Evolutionary conservation across 2,888 invertebrate genomes (phyloP).

Genomic region (Hoplodrina ambigua): DNA sequence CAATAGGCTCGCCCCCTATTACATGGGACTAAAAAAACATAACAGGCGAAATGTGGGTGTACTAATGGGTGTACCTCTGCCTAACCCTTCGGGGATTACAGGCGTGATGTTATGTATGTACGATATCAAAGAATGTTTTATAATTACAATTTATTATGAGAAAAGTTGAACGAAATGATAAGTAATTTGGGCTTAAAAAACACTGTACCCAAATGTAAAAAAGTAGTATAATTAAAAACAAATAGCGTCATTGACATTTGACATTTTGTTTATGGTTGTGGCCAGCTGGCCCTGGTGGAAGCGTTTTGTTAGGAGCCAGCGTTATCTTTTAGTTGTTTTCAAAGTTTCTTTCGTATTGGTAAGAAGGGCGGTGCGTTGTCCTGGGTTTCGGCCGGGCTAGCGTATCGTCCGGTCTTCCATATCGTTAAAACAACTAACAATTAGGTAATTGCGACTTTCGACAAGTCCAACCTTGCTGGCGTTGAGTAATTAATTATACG

Average conservation of each 20-base stretch:
- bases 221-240: background rate
- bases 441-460: slow-evolving; percentile 68
- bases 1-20: too few species aligned
- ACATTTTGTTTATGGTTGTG: slow-evolving; percentile 71
- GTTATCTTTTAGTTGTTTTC: slow-evolving; percentile 83
- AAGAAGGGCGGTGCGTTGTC: slow-evolving; percentile 89
- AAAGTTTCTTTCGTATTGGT: slow-evolving; percentile 81
- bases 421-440: slow-evolving; percentile 54
- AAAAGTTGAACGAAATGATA: too few species aligned
- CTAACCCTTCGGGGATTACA: too few species aligned
- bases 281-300: slow-evolving; percentile 79
- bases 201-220: background rate
- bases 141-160: too few species aligned
- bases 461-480: slow-evolving; percentile 68
- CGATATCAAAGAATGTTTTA: too few species aligned
- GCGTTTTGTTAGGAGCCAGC: slow-evolving; percentile 67
- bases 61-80: too few species aligned
- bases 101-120: too few species aligned
- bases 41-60: too few species aligned
- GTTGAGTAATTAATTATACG: slow-evolving; percentile 71
- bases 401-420: slow-evolving; percentile 87
- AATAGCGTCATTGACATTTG: slow-evolving; percentile 24
- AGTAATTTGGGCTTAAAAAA: slow-evolving; percentile 5
- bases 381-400: slow-evolving; percentile 89
- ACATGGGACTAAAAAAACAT: too few species aligned